These are phyloP conservation scores for Pardosa pseudoannulata DNA, from an alignment of 2,888 invertebrate species.

Conservation along the genomic window DNA sequence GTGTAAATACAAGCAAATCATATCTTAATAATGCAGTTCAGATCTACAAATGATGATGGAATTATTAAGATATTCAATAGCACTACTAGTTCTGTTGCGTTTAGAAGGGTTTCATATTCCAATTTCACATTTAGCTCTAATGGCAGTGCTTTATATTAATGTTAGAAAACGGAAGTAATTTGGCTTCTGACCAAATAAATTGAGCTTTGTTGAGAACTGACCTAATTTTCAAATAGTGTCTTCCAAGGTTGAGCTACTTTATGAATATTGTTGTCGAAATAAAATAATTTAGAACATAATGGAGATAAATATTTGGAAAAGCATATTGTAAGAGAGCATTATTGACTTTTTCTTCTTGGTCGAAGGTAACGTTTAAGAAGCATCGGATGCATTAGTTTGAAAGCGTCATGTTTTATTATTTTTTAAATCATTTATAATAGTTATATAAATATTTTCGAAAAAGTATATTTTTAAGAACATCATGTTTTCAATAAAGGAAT, in stretches of 20 bases:
- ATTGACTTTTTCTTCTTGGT: no score
- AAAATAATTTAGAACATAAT: neutral
- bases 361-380: no score
- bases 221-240: slow-evolving; percentile 9
- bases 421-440: no score
- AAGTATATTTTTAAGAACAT: no score
- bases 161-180: neutral
- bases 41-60: neutral
- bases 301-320: neutral
- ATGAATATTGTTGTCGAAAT: neutral
- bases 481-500: no score
- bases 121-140: neutral
- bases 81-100: no score
- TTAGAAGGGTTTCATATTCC: neutral
- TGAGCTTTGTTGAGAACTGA: neutral
- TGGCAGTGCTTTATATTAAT: neutral
- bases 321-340: neutral
- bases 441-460: no score
- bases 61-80: neutral
- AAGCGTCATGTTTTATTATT: no score
- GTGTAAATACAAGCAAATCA: no score
- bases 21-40: no score
- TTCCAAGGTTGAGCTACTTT: neutral
- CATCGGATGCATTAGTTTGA: no score
- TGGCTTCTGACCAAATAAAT: slow-evolving; percentile 4